phyloP scores from a whole-genome alignment of 30 jellyfish, hydroid and myxozoan genomes.

The Rhopilema esculentum region DNA sequence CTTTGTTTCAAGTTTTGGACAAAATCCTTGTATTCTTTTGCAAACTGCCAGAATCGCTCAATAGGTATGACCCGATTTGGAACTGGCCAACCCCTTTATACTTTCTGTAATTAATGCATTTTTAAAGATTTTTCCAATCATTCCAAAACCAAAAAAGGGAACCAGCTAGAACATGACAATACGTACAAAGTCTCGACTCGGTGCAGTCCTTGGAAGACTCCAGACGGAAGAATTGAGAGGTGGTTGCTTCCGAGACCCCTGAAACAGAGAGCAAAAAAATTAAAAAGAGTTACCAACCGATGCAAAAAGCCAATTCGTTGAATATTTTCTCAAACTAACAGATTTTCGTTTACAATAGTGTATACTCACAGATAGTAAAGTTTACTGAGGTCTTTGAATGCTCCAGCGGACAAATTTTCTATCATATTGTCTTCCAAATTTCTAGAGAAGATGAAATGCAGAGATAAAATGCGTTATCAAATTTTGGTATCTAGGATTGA shows the following conservation, averaged over 20 bases:
- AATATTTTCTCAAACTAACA: no score
- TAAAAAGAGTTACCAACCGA: no score
- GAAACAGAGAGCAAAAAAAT: not conserved
- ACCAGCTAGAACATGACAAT: not conserved
- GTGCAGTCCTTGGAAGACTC: slow-evolving; percentile 43
- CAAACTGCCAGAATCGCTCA: no score
- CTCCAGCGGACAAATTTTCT: slow-evolving; percentile 24
- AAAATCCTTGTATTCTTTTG: not conserved
- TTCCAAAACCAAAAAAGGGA: not conserved
- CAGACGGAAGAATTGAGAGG: slow-evolving; percentile 11
- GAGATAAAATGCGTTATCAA: no score
- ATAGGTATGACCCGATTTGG: no score
- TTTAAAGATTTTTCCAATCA: not conserved
- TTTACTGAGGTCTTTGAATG: slow-evolving; percentile 34
- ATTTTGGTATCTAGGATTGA: no score
- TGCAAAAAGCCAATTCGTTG: no score
- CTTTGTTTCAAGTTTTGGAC: not conserved
- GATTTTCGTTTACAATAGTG: no score
- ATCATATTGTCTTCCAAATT: slow-evolving; percentile 38
- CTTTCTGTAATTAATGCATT: no score
- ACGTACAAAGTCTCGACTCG: slow-evolving; percentile 53
- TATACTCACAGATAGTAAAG: slow-evolving; percentile 28
- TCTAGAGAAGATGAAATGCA: slow-evolving; percentile 13
- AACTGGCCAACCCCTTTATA: no score
- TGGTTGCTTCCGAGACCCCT: slow-evolving; percentile 59